Conservation (phyloP, 2,797 vertebrate genomes). For the Sebastes trivittatus region DNA sequence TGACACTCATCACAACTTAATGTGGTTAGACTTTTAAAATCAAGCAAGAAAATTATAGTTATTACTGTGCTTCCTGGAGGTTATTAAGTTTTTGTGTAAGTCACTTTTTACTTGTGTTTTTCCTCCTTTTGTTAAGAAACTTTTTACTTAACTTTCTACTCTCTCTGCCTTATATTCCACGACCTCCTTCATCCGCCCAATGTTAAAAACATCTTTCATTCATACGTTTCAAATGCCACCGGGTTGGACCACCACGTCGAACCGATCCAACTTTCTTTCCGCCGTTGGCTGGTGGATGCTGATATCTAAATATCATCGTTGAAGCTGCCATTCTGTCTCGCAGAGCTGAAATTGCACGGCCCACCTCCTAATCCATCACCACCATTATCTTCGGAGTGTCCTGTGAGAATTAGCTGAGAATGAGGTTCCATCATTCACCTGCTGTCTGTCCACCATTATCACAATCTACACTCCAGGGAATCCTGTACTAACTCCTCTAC, state of each 20-base stretch:
- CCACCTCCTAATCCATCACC: conserved; percentile 40
- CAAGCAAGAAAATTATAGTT: neutral
- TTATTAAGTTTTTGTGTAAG: neutral
- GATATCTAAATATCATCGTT: conserved; percentile 34
- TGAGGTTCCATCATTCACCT: conserved; percentile 37
- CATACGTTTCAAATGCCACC: conserved; percentile 10
- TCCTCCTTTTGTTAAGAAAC: neutral
- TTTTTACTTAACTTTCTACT: neutral
- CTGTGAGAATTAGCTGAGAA: conserved; percentile 21
- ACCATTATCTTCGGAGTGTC: conserved; percentile 37
- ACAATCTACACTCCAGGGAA: neutral
- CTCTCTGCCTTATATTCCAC: neutral
- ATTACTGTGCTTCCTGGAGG: neutral
- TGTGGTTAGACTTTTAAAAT: neutral
- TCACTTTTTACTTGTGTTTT: neutral
- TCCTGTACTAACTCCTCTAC: neutral
- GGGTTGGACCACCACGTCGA: neutral
- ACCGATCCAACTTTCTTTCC: neutral
- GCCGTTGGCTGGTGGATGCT: neutral
- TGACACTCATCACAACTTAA: neutral
- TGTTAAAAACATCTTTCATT: neutral
- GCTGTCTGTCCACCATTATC: conserved; percentile 6
- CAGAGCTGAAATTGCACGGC: conserved; percentile 9
- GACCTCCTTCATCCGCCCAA: neutral
- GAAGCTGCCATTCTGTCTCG: conserved; percentile 23